Conservation (phyloP, 2,113 vertebrate species). For the Myxocyprinus asiaticus region DNA sequence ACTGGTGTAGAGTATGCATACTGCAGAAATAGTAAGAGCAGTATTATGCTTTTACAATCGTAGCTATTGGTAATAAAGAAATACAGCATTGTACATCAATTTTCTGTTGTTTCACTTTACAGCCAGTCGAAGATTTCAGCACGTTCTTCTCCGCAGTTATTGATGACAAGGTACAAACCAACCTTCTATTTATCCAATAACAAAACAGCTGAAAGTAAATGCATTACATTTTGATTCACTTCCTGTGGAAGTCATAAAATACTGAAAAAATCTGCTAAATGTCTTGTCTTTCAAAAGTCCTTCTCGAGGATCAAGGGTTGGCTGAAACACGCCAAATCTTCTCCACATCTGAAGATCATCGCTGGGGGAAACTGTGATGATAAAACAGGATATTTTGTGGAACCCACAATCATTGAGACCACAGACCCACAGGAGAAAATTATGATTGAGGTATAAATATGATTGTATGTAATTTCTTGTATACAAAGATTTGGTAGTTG, state of each 20-base stretch:
- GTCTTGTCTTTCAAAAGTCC: conserved; percentile 70
- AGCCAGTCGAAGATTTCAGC: conserved; percentile 88
- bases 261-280: not conserved
- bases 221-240: not conserved
- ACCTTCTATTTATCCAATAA: not conserved
- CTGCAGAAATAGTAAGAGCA: too few species aligned
- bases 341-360: conserved; percentile 80
- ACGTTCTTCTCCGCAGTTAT: conserved; percentile 93
- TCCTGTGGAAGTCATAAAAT: not conserved
- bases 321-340: conserved; percentile 80
- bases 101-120: conserved; percentile 41
- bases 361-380: conserved; percentile 85
- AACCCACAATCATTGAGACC: conserved; percentile 89
- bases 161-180: conserved; percentile 83
- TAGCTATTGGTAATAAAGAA: too few species aligned
- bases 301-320: conserved; percentile 85
- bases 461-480: not conserved
- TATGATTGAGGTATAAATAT: conserved; percentile 85
- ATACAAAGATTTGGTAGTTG: too few species aligned
- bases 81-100: not conserved
- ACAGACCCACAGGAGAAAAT: conserved; percentile 85
- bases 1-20: too few species aligned
- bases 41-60: not conserved
- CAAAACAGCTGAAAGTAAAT: not conserved
- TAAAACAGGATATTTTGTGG: conserved; percentile 83